Evolutionary conservation across 2,888 invertebrate genomes (phyloP), one percentile per base, ranked within the genome.

Genomic region (Drosophila infuscata): DNA sequence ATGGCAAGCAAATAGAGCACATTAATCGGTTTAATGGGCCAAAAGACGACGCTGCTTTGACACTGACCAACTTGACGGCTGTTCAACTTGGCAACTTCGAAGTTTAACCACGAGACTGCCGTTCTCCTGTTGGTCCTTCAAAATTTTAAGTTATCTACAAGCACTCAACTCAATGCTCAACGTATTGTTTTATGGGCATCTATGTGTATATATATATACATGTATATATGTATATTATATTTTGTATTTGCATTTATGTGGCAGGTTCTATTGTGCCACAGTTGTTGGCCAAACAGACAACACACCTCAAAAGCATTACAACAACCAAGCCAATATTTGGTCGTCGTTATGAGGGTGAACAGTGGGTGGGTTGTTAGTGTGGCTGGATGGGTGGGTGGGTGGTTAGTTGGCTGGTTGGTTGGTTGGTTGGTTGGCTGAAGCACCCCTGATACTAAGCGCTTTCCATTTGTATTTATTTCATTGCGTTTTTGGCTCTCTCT

Each of bases 251-350:
- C n/a, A 3, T 38, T 46, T 49, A 15, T 32, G 29, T 33, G 43
- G 30, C 32, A 20, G 30, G 46, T 25, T 70, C 15, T 36, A 54
- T 61, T 43, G 66, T 66, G 60, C 33, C 60, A 49, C 73, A 56
- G 53, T 62, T 71, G 82, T 46, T 76, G 73, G 80, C 70, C 83
- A 78, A 77, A 89, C 80, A 82, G 62, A 75, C 61, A 88, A 88
- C 90, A 86, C 85, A 86, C 90, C 85, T 86, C 88, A 89, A 89
- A 89, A 82, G 85, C 85, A 85, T 84, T 84, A 80, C 89, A 88
- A 88, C 89, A 89, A 88, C 78, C 80, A 71, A 88, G 85, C 89
- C 86, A 86, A 86, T 86, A 88, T 86, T 86, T 89, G 85, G 88
- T 56, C 70, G 76, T 51, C 63, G 74, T 76, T 84, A 83, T 83